phyloP scores from a whole-genome alignment of 37 sponge, comb jelly and placozoan species.

The Theonella swinhoei region DNA sequence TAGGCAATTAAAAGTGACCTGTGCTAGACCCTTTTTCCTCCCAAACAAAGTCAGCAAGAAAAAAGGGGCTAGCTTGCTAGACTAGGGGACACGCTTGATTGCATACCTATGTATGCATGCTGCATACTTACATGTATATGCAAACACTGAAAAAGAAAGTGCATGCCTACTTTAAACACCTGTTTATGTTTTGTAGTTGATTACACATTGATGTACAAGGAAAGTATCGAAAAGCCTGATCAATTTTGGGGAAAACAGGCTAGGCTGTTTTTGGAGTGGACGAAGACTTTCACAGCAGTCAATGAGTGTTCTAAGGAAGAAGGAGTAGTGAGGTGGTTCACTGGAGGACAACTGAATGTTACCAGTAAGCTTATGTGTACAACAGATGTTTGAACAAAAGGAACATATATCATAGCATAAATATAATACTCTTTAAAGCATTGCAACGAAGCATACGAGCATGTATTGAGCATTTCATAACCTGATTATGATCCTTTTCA shows the following conservation, averaged over 20 bases:
- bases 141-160: not conserved
- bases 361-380: constrained; percentile 63
- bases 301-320: constrained; percentile 41
- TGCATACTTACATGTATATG: not conserved
- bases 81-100: no score
- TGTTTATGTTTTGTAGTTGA: not conserved
- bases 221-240: constrained; percentile 60
- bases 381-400: no score
- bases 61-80: no score
- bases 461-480: no score
- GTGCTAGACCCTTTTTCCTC: no score
- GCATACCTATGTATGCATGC: not conserved
- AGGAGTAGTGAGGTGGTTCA: constrained; percentile 78
- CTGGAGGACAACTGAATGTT: constrained; percentile 76
- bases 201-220: constrained; percentile 28
- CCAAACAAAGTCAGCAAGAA: no score
- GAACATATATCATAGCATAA: no score
- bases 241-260: constrained; percentile 74
- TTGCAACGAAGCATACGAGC: not conserved
- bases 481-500: constrained; percentile 16
- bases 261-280: constrained; percentile 56
- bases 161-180: not conserved
- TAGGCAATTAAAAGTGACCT: no score
- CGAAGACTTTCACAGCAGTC: constrained; percentile 47
- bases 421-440: not conserved